Evolutionary conservation across 2,888 invertebrate species (phyloP), one percentile per base, ranked within the genome.

Genomic region (Acholoe squamosa): DNA sequence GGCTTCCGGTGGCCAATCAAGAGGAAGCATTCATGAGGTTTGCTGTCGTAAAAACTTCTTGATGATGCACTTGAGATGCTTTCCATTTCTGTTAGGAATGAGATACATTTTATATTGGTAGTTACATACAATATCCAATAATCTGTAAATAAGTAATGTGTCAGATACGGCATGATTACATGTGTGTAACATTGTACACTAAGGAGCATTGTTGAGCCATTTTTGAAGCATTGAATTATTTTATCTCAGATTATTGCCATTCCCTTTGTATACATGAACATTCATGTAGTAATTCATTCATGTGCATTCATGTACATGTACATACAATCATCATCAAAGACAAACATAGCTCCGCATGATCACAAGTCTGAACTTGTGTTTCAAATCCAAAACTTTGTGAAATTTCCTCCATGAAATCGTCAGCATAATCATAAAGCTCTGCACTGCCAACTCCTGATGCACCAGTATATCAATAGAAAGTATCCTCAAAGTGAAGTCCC

Each of bases 381-480:
- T 71, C 14, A 25, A 71, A 28, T 3, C 71, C 19, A 14, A 28
- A 31, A 25, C 31, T 71, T 71, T 61, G 25, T 71, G 28, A 71
- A 71, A 1, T 28, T 71, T 28, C 14, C 28, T 28, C 71, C 28
- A 71, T 28, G 31, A 31, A 71, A 31, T 71, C 31, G 28, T 28
- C 28, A 5, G 28, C 25, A 71, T 71, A 71, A 71, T 71, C 71
- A 71, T 14, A 71, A 25, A 71, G 71, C 71, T n/a, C 0, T 7
- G 14, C 25, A 0, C 19, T 28, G 14, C 28, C n/a, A 71, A 5
- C 25, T 16, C 0, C 14, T 28, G 25, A 28, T 28, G 31, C 28
- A 71, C 31, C 25, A 31, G 71, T 28, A 71, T 25, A 71, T 71
- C 71, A 71, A 25, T 61, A 28, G 71, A n/a, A 71, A 71, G 71